These are phyloP conservation scores for Leistus spinibarbis DNA, from an alignment of 2,888 invertebrate genomes.

Conservation along the genomic window DNA sequence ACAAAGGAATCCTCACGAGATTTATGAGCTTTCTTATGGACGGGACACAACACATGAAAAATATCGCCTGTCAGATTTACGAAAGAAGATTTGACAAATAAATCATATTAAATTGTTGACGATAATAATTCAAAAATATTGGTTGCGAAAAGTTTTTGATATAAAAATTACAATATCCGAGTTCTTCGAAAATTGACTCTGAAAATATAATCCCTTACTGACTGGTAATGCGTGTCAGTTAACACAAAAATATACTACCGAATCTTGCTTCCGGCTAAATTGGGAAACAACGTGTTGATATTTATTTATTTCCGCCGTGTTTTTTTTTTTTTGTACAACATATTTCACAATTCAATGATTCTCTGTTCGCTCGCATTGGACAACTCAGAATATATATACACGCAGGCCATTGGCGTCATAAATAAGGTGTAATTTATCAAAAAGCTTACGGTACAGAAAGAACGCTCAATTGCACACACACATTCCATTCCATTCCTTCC, in stretches of 20 bases:
- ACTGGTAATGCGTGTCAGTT: too few relatives aligned
- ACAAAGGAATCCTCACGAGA: not conserved
- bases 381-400: not conserved
- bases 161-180: not conserved
- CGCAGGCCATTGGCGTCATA: not conserved
- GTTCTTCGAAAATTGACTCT: too few relatives aligned
- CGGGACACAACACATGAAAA: not conserved
- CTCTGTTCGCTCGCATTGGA: not conserved
- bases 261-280: too few relatives aligned
- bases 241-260: too few relatives aligned
- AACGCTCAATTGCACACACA: not conserved
- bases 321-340: not conserved
- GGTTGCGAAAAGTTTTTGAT: not conserved
- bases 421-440: slow-evolving; percentile 2
- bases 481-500: not conserved
- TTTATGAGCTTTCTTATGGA: not conserved
- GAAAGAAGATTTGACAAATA: not conserved
- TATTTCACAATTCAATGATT: not conserved
- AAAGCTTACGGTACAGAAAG: not conserved
- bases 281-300: too few relatives aligned
- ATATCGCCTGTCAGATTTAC: slow-evolving; percentile 5
- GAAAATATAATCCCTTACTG: too few relatives aligned
- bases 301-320: too few relatives aligned
- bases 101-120: not conserved
- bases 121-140: not conserved